These are phyloP conservation scores for Blennius ocellaris DNA, from an alignment of 2,113 vertebrate genomes.

Conservation along the genomic window DNA sequence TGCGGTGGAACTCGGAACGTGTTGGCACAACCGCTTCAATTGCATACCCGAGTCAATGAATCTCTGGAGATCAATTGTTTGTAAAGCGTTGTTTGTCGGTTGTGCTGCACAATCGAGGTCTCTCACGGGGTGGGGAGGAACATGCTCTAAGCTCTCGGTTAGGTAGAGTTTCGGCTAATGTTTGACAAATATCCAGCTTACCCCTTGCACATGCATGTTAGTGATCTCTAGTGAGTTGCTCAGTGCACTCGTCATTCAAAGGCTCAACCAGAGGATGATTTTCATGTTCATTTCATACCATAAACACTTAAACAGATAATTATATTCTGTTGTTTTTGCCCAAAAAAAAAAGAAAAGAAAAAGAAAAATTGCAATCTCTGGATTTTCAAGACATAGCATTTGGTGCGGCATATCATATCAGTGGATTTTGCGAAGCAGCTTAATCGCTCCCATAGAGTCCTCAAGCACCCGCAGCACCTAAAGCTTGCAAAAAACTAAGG, in stretches of 20 bases:
- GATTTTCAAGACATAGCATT: conserved; percentile 77
- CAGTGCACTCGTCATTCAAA: conserved; percentile 82
- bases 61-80: conserved; percentile 2
- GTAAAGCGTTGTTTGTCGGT: neutral
- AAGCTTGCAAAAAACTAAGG: conserved; percentile 81
- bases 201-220: conserved; percentile 86
- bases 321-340: conserved; percentile 38
- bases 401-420: conserved; percentile 79
- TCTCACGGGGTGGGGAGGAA: conserved; percentile 53
- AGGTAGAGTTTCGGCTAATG: conserved; percentile 48
- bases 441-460: conserved; percentile 76
- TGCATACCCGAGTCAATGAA: conserved; percentile 12
- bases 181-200: conserved; percentile 81
- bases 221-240: conserved; percentile 81
- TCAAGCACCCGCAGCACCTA: conserved; percentile 85
- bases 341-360: neutral
- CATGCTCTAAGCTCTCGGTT: conserved; percentile 62
- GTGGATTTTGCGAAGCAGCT: conserved; percentile 82
- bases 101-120: conserved; percentile 17
- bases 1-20: conserved; percentile 56
- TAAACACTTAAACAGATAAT: conserved; percentile 61
- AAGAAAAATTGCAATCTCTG: conserved; percentile 64
- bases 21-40: conserved; percentile 55
- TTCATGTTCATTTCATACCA: conserved; percentile 77
- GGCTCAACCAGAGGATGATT: conserved; percentile 74